Evolutionary conservation across 64 coral and sea anemone species (phyloP), one percentile per base, ranked within the genome.

Genomic region (Porites lutea): DNA sequence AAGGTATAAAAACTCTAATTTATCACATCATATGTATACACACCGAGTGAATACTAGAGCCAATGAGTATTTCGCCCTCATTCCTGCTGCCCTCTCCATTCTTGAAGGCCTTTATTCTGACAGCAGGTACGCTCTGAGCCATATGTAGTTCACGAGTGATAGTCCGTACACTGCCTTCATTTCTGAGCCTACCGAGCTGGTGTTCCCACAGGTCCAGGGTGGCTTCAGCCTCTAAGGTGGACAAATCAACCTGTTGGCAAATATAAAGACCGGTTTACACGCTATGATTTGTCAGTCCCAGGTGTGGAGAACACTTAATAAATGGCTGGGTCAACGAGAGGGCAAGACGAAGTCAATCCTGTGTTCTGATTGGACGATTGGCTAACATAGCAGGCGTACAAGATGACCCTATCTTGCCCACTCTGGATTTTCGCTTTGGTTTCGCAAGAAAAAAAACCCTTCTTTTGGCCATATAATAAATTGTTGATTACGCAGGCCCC

Each of bases 191-290:
- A 21, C 52, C 73, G 71, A 98, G 80, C 80, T 98, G 96, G 61
- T 98, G 88, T 77, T 98, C 96, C 96, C 96, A 98, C 77, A 98
- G 74, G 67, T 93, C 93, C 51, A 98, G 14, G 2, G 96, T 98
- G 43, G 96, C 90, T 65, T 98, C 94, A 52, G 96, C 96, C 74
- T 98, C 96, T 50, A 93, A 90, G 6, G 86, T 96, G 45, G 96
- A 90, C 19, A 98, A 70, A 72, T 98, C 96, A 52, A 95, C 96
- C 96, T 97, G 58, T 12, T 10, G 19, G 23, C 47, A 9, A 90
- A 21, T 27, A 73, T 27, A 8, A 73, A 16, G 7, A 10, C 14
- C 12, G 7, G 54, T 37, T 37, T 37, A 37, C 27, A 37, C 27
- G 27, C 27, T 37, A 37, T 37, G 27, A 37, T 37, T 37, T 37